Conservation (phyloP, 1,140 invertebrate genomes). For the Drosophila hydei region DNA sequence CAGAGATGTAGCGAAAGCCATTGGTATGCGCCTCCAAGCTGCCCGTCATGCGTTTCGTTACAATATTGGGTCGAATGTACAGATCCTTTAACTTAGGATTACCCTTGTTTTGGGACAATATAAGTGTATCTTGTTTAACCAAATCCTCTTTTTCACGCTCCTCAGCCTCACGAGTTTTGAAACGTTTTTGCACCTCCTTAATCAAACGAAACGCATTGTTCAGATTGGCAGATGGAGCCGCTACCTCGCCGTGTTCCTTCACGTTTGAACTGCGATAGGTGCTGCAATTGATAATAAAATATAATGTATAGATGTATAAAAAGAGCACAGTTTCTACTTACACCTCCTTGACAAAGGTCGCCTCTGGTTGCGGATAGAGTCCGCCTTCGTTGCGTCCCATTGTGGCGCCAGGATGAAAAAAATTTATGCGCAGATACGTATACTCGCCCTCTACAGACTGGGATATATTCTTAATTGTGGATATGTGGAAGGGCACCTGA, state of each 20-base stretch:
- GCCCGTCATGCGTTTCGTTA: constrained; percentile 98
- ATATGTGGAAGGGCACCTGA: constrained; percentile 99
- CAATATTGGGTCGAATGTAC: constrained; percentile 99
- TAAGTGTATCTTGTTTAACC: constrained; percentile 99
- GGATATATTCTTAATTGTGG: constrained; percentile 99
- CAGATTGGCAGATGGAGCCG: constrained; percentile 97
- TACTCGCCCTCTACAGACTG: constrained; percentile 99
- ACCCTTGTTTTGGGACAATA: constrained; percentile 97
- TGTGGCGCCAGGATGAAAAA: constrained; percentile 98
- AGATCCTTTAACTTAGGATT: constrained; percentile 99
- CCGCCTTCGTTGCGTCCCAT: constrained; percentile 96
- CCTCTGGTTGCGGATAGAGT: constrained; percentile 96
- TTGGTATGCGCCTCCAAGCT: constrained; percentile 97
- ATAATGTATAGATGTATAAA: not conserved
- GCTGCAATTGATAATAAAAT: constrained; percentile 84
- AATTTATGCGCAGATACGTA: constrained; percentile 99
- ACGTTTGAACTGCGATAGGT: constrained; percentile 99
- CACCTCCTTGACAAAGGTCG: constrained; percentile 99
- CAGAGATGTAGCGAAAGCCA: constrained; percentile 98
- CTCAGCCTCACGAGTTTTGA: constrained; percentile 98
- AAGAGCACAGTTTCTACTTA: constrained; percentile 85
- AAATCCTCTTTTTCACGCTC: constrained; percentile 99
- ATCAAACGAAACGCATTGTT: constrained; percentile 98
- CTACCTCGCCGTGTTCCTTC: constrained; percentile 98
- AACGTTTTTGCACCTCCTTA: constrained; percentile 99